Percentiles rank a stretch among this genome's conserved stretches.
phyloP scores from a whole-genome alignment of 2,888 invertebrate genomes.

The Dioctria linearis region DNA sequence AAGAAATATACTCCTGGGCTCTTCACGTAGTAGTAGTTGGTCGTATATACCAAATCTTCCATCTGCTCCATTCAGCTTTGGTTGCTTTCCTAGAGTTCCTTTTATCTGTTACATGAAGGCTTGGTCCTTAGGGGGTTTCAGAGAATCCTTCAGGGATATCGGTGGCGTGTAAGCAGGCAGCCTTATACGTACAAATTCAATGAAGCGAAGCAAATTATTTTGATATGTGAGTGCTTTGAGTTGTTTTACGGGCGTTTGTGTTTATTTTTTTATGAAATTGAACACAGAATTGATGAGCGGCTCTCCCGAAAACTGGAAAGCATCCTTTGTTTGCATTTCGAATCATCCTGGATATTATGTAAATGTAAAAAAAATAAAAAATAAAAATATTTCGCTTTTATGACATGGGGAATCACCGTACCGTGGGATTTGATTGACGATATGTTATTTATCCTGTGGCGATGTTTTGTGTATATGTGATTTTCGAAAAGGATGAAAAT shows the following conservation, averaged over 20 bases:
- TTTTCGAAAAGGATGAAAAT: background rate
- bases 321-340: slow-evolving; percentile 42
- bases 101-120: slow-evolving; percentile 23
- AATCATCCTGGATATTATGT: slow-evolving; percentile 46
- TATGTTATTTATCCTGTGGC: background rate
- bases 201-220: slow-evolving; percentile 48
- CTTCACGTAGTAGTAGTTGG: background rate
- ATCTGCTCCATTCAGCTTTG: background rate
- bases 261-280: slow-evolving; percentile 50
- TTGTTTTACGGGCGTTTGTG: slow-evolving; percentile 33
- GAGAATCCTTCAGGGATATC: slow-evolving; percentile 29
- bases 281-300: slow-evolving; percentile 45
- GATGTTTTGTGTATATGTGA: background rate
- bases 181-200: slow-evolving; percentile 38
- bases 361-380: background rate
- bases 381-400: slow-evolving; percentile 36
- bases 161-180: slow-evolving; percentile 6
- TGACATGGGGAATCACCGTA: background rate
- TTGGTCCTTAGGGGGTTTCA: slow-evolving; percentile 7
- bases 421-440: slow-evolving; percentile 33
- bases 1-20: background rate
- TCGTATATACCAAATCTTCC: background rate
- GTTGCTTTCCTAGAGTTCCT: background rate
- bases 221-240: slow-evolving; percentile 43
- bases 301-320: background rate